A percentile compares a stretch with the other conserved stretches of the same genome.
Conservation (phyloP, 2,888 invertebrate genomes). For the Chironomus riparius region DNA sequence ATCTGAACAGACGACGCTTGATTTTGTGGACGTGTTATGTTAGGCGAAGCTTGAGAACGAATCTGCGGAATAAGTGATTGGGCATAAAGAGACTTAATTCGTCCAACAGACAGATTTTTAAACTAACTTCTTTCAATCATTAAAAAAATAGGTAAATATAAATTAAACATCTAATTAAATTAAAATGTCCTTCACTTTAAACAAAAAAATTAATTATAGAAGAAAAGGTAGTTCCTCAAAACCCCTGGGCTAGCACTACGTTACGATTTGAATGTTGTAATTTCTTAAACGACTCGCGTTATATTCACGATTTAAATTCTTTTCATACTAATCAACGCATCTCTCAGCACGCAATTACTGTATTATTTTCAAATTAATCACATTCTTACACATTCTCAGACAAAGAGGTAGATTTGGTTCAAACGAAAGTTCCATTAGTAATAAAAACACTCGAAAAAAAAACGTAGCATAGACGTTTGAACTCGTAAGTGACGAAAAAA, state of each 20-base stretch:
- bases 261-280: neutral
- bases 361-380: neutral
- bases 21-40: constrained; percentile 33
- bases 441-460: too few relatives aligned
- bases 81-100: neutral
- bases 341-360: neutral
- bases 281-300: neutral
- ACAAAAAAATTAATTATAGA: neutral
- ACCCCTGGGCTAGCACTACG: neutral
- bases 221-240: neutral
- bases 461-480: too few relatives aligned
- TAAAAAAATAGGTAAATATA: neutral
- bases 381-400: neutral
- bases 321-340: neutral
- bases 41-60: constrained; percentile 29
- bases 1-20: constrained; percentile 34
- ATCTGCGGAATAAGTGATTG: constrained; percentile 34
- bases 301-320: too few relatives aligned
- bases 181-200: neutral
- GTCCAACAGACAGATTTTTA: neutral
- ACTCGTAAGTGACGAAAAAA: too few relatives aligned
- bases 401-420: too few relatives aligned
- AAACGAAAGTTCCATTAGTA: too few relatives aligned
- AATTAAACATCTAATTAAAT: neutral
- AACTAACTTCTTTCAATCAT: neutral